Base-by-base conservation (phyloP, 2,888 invertebrate species). In the Scaeva pyrastri region DNA sequence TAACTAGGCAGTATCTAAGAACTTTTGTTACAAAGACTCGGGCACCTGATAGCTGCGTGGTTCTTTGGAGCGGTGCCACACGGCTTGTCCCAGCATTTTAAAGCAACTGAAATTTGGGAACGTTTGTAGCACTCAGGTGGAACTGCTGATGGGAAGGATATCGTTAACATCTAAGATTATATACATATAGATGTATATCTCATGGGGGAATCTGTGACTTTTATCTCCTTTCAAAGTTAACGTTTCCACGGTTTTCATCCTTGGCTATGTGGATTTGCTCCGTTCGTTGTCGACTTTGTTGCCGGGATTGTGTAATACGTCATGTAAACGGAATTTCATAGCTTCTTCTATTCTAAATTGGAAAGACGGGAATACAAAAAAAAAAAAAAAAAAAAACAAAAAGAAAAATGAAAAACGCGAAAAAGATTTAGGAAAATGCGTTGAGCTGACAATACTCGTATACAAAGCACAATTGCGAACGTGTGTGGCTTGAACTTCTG, bases 1-100 rank as follows among this genome's bases (percentile, higher is more conserved):
- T 85, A 85, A 85, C 85, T 80, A 85, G 85, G 76, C 76, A 85
- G 72, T 58, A 48, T 68, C 72, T 66, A 66, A 80, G 52, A 52
- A 52, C 43, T 74, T 70, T 76, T 79, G 79, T 71, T 79, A 74
- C 68, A 31, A 10, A 56, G 31, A 56, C 31, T 56, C 58, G 21
- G 45, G 68, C 74, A 62, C 41, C 14, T 70, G 45, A 31, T 31
- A 8, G 62, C 50, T 71, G 43, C 23, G 36, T 50, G 72, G 55
- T 64, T 23, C 41, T n/a, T n/a, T 58, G 19, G 19, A 11, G 31
- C 16, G 7, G 7, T 48, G 26, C 55, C 1, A 21, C 21, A 3
- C 60, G 55, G 21, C 36, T 36, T 52, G 31, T 31, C 8, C 31
- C 31, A 31, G 5, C 5, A 31, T 36, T 76, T 45, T 56, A 45